Base-by-base conservation (phyloP, 2,113 vertebrate genomes). In the Nyctibius bracteatus region DNA sequence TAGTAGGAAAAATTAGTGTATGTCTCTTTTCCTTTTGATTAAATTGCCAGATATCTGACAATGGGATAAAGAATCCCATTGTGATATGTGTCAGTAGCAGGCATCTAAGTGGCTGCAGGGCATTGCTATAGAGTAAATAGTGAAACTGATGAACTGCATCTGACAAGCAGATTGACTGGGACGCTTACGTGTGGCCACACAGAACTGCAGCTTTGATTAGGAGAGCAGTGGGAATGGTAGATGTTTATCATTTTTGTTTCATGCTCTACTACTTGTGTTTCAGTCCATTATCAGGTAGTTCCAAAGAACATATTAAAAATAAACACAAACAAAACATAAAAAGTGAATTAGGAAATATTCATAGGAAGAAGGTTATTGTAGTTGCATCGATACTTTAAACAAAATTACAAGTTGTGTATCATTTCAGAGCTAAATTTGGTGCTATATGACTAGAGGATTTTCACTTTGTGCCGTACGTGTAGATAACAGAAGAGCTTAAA, bases 121-220 rank as follows among this genome's bases (percentile, higher is more conserved):
- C 65, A 75, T 72, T 88, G 66, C 68, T 88, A 1, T 41, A 59
- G 73, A 81, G 62, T 74, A 83, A n/a, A n/a, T 21, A 87, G 73
- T 71, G 90, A 85, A 93, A 82, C 61, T 78, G 89, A 94, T 85
- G 81, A 81, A 66, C 72, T 91, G 90, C 43, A 72, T 80, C 84
- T 90, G 75, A 47, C 80, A 75, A 75, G 44, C 24, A 82, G 87
- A 66, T 91, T 79, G 83, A 52, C 37, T 88, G 77, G 41, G 5
- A 90, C 73, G 30, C 57, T 86, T 55, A 66, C 91, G 43, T 35
- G 61, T 3, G 6, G 25, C 91, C 37, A 39, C 47, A 72, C 33
- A 83, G 51, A 79, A 37, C 67, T 70, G 28, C 17, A 31, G 39
- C 41, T 82, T 84, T 70, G 71, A 46, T 81, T 65, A 73, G 78